Evolutionary conservation across 2,888 invertebrate species (phyloP).

Genomic region (Epinotia bilunana): DNA sequence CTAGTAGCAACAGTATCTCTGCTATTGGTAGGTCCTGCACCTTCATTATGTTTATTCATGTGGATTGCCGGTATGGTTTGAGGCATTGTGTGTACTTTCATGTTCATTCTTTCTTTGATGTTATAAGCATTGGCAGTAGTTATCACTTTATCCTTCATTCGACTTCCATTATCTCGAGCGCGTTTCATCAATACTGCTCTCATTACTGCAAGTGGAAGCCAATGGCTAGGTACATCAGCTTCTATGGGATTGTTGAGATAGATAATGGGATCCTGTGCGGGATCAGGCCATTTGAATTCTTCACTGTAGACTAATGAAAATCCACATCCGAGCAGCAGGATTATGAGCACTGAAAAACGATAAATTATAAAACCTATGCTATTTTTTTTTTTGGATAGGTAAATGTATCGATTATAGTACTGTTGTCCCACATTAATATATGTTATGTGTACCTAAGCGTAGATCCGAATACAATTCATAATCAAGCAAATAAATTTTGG

Average conservation of each 20-base stretch:
- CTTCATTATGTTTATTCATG: not conserved
- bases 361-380: not conserved
- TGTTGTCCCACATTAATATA: not conserved
- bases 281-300: constrained; percentile 52
- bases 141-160: not conserved
- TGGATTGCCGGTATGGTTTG: not conserved
- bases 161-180: constrained; percentile 7
- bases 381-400: not conserved
- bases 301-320: constrained; percentile 50
- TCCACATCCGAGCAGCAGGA: constrained; percentile 50
- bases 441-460: not conserved
- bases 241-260: constrained; percentile 65
- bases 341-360: constrained; percentile 58
- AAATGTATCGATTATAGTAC: too few species aligned
- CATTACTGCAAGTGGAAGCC: constrained; percentile 60
- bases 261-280: constrained; percentile 51
- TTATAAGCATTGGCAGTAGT: not conserved
- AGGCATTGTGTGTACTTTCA: not conserved
- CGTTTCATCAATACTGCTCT: constrained; percentile 19
- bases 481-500: too few species aligned
- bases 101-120: not conserved
- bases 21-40: not conserved
- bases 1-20: not conserved
- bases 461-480: too few species aligned
- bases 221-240: constrained; percentile 61